These are phyloP conservation scores for Cheilosia vernalis DNA, from an alignment of 2,888 invertebrate genomes.

Conservation along the genomic window DNA sequence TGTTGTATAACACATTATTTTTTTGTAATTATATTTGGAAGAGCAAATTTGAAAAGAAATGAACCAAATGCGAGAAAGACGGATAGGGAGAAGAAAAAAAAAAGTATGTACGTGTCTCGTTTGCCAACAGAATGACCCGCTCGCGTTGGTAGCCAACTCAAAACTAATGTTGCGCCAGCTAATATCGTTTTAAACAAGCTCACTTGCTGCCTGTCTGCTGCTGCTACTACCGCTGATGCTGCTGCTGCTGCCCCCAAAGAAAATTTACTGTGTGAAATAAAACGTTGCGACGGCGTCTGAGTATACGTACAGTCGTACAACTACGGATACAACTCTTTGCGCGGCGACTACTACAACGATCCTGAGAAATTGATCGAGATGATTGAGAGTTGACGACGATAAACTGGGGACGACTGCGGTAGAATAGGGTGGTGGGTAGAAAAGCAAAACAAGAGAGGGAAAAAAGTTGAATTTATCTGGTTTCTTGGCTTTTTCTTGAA, in stretches of 20 bases:
- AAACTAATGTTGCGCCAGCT: slow-evolving; percentile 83
- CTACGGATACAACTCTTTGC: slow-evolving; percentile 49
- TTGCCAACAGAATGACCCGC: slow-evolving; percentile 84
- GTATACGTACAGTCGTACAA: slow-evolving; percentile 43
- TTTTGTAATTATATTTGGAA: slow-evolving; percentile 26
- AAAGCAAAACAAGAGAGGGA: slow-evolving; percentile 46
- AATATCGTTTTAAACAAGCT: slow-evolving; percentile 79
- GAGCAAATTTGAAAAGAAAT: slow-evolving; percentile 40
- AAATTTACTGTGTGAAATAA: slow-evolving; percentile 61
- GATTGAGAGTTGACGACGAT: slow-evolving; percentile 45
- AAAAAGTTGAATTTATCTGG: slow-evolving; percentile 53
- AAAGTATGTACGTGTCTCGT: slow-evolving; percentile 82
- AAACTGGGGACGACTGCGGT: slow-evolving; percentile 44
- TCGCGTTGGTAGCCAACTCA: slow-evolving; percentile 84
- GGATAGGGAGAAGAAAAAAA: slow-evolving; percentile 45
- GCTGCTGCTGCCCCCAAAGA: slow-evolving; percentile 59
- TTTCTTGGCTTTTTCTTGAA: slow-evolving; percentile 36
- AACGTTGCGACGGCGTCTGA: slow-evolving; percentile 54
- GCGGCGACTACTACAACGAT: slow-evolving; percentile 52
- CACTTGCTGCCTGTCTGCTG: slow-evolving; percentile 73
- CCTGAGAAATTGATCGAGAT: slow-evolving; percentile 63
- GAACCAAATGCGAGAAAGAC: slow-evolving; percentile 38
- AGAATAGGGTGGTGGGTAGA: slow-evolving; percentile 51
- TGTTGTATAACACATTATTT: slow-evolving; percentile 66
- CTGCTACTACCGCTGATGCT: slow-evolving; percentile 67